Evolutionary conservation across 2,888 invertebrate species (phyloP).

Genomic region (Steinernema carpocapsae): DNA sequence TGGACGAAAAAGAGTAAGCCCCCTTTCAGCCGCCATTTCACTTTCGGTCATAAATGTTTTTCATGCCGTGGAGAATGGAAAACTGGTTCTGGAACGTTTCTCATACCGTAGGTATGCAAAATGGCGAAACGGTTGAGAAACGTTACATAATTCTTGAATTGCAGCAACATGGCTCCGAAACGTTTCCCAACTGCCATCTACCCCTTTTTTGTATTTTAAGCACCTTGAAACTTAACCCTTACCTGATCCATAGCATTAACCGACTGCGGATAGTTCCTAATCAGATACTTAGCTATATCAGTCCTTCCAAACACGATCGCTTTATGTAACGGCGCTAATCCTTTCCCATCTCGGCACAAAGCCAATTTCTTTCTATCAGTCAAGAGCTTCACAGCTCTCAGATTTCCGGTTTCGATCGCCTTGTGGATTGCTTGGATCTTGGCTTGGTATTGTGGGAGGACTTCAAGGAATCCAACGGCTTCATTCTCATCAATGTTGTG

Average conservation of each 20-base stretch:
- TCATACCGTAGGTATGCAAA: conserved; percentile 16
- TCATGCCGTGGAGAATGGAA: neutral
- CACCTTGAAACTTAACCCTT: neutral
- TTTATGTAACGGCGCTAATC: conserved; percentile 66
- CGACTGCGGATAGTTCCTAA: conserved; percentile 69
- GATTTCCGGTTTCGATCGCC: conserved; percentile 71
- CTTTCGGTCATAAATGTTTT: neutral
- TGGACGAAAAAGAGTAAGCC: no score
- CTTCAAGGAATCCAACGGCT: conserved; percentile 81
- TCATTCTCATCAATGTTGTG: conserved; percentile 70
- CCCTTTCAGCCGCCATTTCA: no score
- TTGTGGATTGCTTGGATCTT: conserved; percentile 70
- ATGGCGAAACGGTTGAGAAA: neutral
- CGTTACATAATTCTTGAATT: neutral
- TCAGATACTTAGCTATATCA: conserved; percentile 80
- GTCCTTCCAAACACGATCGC: conserved; percentile 77
- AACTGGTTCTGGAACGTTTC: neutral
- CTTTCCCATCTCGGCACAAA: conserved; percentile 69
- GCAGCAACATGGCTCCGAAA: neutral
- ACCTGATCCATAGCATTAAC: conserved; percentile 70
- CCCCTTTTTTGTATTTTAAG: neutral
- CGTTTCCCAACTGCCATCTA: neutral
- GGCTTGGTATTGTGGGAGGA: conserved; percentile 80
- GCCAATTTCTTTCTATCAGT: conserved; percentile 72
- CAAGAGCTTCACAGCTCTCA: conserved; percentile 71